Base-by-base conservation (phyloP, 2,113 vertebrate species). In the Pseudolaguvia tuberculata region DNA sequence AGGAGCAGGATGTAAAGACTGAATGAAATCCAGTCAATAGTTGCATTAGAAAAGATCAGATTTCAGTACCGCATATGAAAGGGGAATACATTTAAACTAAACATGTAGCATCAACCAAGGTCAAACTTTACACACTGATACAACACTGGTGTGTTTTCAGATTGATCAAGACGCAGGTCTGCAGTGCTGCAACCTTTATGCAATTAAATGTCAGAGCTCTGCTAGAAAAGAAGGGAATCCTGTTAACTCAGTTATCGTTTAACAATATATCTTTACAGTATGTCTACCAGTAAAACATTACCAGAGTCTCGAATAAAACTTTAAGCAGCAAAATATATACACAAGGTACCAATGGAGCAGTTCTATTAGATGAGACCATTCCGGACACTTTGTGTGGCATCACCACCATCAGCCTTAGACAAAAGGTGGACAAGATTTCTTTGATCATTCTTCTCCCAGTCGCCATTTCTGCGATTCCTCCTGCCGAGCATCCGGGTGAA, bases 381-480 rank as follows among this genome's bases (percentile, higher is more conserved):
- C 29, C 25, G 25, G 15, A 8, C 9, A 42, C 47, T 51, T 53
- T 47, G 63, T 67, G 55, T 23, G 50, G 53, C 51, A n/a, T n/a
- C n/a, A 48, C 21, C 13, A 42, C 52, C 67, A 62, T 66, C 47
- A 39, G 35, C 15, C 45, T 31, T 11, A 13, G 9, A 55, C 13
- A 63, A 27, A 67, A 50, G 35, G 14, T 39, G 23, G 57, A 35
- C 68, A 31, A 35, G 15, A 9, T 17, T 14, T 18, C 15, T 57
- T 42, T 9, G 21, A 23, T 78, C 52, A 74, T 7, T 81, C 76
- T 42, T 72, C 76, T 79, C 70, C 83, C 45, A 92, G 92, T 71
- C 95, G 94, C 97, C 96, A 99, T 42, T 99, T 99, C 88, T 99
- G 97, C 1, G 96, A 95, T 77, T 99, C 96, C 63, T 99, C 97